These are phyloP conservation scores for Cacoxenus indagator DNA, from an alignment of 2,888 invertebrate genomes.

Conservation along the genomic window DNA sequence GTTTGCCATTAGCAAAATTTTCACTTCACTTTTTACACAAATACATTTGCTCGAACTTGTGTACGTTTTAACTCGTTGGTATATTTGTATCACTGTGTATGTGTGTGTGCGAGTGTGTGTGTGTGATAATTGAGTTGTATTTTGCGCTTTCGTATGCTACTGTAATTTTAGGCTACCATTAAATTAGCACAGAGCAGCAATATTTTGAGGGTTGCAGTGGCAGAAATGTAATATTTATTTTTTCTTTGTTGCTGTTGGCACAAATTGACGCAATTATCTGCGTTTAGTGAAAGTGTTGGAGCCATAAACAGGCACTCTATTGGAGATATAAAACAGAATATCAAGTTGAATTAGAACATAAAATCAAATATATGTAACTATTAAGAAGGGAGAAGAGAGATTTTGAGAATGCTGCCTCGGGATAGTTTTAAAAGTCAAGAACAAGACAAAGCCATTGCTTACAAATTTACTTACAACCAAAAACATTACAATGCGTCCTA, in stretches of 20 bases:
- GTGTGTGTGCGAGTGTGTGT: constrained; percentile 24
- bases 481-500: too few species aligned
- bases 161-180: constrained; percentile 32
- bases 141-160: constrained; percentile 35
- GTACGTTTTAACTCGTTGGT: background rate
- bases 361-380: too few species aligned
- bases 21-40: constrained; percentile 26
- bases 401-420: too few species aligned
- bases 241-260: background rate
- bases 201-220: constrained; percentile 57
- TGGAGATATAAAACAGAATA: too few species aligned
- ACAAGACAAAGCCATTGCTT: too few species aligned
- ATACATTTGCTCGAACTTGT: constrained; percentile 1
- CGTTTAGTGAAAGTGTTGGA: background rate
- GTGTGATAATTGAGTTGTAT: constrained; percentile 55
- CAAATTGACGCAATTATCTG: background rate
- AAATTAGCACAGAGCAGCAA: background rate
- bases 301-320: too few species aligned
- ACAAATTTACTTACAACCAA: too few species aligned
- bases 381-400: too few species aligned
- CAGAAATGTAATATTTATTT: background rate
- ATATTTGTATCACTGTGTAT: constrained; percentile 14
- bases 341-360: too few species aligned
- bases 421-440: too few species aligned
- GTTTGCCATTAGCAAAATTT: constrained; percentile 59